These are phyloP conservation scores for Champsocephalus esox DNA, from an alignment of 2,797 vertebrate species.

Conservation along the genomic window DNA sequence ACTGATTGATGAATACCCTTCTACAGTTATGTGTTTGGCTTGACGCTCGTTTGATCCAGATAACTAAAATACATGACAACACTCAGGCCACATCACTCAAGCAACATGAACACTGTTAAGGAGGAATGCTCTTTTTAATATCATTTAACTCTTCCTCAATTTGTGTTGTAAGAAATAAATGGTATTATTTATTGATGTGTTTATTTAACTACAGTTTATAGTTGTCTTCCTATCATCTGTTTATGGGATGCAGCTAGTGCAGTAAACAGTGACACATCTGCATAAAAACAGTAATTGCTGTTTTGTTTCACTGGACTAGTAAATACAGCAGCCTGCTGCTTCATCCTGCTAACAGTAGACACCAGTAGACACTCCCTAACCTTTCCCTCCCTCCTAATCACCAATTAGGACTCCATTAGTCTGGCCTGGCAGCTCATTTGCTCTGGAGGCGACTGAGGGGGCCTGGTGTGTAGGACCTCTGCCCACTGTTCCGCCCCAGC, in stretches of 20 bases:
- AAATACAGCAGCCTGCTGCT: conserved; percentile 64
- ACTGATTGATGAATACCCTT: conserved; percentile 50
- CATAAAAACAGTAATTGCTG: conserved; percentile 54
- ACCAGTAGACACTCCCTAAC: conserved; percentile 90
- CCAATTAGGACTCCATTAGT: conserved; percentile 99
- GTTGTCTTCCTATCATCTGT: conserved; percentile 24
- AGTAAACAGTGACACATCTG: conserved; percentile 53
- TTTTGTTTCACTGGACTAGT: conserved; percentile 50
- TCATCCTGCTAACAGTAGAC: conserved; percentile 73
- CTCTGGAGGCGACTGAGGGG: conserved; percentile 88
- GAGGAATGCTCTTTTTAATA: not conserved
- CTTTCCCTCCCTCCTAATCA: conserved; percentile 93
- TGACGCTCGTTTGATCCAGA: conserved; percentile 45
- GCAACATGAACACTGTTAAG: conserved; percentile 20
- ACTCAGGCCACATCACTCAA: conserved; percentile 27
- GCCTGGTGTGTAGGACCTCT: conserved; percentile 89
- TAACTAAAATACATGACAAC: conserved; percentile 35
- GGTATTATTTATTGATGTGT: conserved; percentile 26
- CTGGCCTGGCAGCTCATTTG: conserved; percentile 95
- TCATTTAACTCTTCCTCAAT: not conserved
- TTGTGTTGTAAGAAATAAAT: conserved; percentile 16
- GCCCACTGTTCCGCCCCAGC: conserved; percentile 88
- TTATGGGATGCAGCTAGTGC: conserved; percentile 25
- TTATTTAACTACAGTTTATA: conserved; percentile 15
- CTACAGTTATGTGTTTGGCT: conserved; percentile 33